These are phyloP conservation scores for Falco berigora DNA, from an alignment of 2,797 vertebrate species.

Conservation along the genomic window DNA sequence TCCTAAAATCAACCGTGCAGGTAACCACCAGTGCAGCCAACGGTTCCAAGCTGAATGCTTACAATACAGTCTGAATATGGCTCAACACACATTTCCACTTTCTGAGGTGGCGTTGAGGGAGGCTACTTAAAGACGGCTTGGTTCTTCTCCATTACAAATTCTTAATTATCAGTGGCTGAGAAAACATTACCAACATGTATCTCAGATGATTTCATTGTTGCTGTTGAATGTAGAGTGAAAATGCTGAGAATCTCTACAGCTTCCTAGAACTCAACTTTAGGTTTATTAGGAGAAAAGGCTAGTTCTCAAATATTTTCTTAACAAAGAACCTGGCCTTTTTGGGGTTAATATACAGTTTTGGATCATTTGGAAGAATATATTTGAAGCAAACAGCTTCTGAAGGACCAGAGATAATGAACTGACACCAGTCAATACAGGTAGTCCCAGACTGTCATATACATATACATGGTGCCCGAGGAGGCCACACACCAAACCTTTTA, in stretches of 20 bases:
- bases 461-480: not conserved
- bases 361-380: not conserved
- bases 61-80: not conserved
- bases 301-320: not conserved
- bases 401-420: not conserved
- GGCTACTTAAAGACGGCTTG: not conserved
- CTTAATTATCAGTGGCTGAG: not conserved
- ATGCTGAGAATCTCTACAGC: not conserved
- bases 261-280: not conserved
- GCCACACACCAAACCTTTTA: not conserved
- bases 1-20: not conserved
- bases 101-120: not conserved
- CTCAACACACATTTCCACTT: not conserved
- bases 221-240: not conserved
- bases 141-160: not conserved
- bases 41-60: not conserved
- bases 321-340: not conserved
- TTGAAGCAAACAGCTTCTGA: not conserved
- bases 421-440: not conserved
- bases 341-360: not conserved
- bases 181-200: not conserved
- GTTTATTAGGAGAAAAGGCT: not conserved
- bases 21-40: not conserved
- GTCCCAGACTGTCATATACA: not conserved
- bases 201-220: not conserved